phyloP scores from a whole-genome alignment of 1,140 invertebrate species.

The Drosophila bipectinata region DNA sequence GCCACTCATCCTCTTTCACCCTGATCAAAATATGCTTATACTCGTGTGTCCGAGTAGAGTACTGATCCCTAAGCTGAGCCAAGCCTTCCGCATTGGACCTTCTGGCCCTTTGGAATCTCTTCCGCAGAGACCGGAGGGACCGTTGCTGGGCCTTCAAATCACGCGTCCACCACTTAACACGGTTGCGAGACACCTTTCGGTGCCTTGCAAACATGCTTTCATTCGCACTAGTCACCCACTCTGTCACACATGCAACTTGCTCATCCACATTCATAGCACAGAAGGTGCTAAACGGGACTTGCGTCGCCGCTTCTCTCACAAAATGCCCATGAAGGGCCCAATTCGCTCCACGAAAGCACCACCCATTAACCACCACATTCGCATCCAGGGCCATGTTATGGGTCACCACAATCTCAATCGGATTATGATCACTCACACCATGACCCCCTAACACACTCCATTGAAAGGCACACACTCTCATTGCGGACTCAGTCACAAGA shows the following conservation, averaged over 20 bases:
- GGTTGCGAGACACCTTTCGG: too few relatives aligned
- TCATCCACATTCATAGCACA: slow-evolving; percentile 1
- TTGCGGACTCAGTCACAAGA: too few relatives aligned
- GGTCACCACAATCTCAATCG: too few relatives aligned
- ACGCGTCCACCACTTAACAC: too few relatives aligned
- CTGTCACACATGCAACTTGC: not conserved
- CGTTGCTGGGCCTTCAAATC: too few relatives aligned
- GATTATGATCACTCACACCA: too few relatives aligned
- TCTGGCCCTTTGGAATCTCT: not conserved
- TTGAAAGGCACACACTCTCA: too few relatives aligned
- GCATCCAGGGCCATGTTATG: not conserved
- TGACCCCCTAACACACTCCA: too few relatives aligned
- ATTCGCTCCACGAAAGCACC: not conserved
- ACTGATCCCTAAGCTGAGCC: not conserved
- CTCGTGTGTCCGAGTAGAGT: not conserved
- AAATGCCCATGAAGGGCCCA: not conserved
- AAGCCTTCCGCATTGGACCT: not conserved
- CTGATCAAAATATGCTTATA: not conserved
- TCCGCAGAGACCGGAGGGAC: too few relatives aligned
- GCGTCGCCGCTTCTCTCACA: not conserved
- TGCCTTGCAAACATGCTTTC: too few relatives aligned
- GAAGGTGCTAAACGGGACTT: slow-evolving; percentile 3
- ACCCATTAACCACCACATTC: slow-evolving; percentile 2
- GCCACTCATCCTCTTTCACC: too few relatives aligned
- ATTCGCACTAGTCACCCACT: not conserved